These are phyloP conservation scores for Hirtodrosophila cameraria DNA, from an alignment of 2,888 invertebrate genomes.

Conservation along the genomic window DNA sequence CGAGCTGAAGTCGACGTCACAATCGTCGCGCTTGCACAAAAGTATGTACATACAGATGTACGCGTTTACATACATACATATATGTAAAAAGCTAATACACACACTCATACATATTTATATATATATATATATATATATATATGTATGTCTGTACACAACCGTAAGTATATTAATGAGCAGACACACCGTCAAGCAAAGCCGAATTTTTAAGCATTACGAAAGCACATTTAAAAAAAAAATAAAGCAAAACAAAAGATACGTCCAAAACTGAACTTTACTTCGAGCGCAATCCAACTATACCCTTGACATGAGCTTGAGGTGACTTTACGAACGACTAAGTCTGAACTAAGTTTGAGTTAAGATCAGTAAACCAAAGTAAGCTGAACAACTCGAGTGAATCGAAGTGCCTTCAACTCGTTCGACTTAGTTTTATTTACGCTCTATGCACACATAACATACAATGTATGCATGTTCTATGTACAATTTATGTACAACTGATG, in stretches of 20 bases:
- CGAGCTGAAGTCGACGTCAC: slow-evolving; percentile 58
- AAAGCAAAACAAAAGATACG: slow-evolving; percentile 40
- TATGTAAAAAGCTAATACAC: slow-evolving; percentile 19
- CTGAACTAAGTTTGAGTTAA: slow-evolving; percentile 15
- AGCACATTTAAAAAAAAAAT: slow-evolving; percentile 67
- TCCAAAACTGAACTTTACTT: slow-evolving; percentile 44
- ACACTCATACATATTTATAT: slow-evolving; percentile 36
- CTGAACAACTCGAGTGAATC: too few relatives aligned
- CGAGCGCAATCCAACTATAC: slow-evolving; percentile 30
- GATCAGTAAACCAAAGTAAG: slow-evolving; percentile 13
- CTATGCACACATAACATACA: background rate
- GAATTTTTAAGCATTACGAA: slow-evolving; percentile 68
- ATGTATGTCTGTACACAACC: too few relatives aligned
- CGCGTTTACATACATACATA: slow-evolving; percentile 15
- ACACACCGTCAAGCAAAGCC: slow-evolving; percentile 61
- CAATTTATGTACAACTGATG: background rate
- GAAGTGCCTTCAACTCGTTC: background rate
- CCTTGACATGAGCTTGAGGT: slow-evolving; percentile 53
- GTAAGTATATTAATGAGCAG: slow-evolving; percentile 73
- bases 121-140: too few relatives aligned
- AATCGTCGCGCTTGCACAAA: slow-evolving; percentile 58
- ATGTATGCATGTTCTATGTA: too few relatives aligned
- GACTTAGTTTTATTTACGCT: slow-evolving; percentile 7
- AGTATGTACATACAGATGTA: slow-evolving; percentile 5
- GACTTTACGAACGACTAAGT: slow-evolving; percentile 11